Evolutionary conservation across 2,888 invertebrate genomes (phyloP), one percentile per base, ranked within the genome.

Genomic region (Camptogramma bilineatum): DNA sequence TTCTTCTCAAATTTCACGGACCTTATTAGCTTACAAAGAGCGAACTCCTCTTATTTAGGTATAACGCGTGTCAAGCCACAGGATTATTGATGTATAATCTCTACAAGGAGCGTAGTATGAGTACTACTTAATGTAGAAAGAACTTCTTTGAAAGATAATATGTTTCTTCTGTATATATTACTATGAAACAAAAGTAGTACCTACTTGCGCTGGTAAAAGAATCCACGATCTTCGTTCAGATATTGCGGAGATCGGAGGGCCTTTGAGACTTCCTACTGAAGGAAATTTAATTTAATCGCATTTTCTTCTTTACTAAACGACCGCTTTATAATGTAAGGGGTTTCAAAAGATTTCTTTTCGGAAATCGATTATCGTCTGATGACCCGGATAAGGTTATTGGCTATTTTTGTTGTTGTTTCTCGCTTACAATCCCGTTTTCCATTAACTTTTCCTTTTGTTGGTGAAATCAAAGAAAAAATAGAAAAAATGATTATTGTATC

Each of bases 251-350:
- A 87, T 87, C 84, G 85, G 74, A 77, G 75, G 81, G 80, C 83
- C 90, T 90, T 91, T 91, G 90, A 90, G 88, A 86, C 83, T 84
- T 87, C 81, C 82, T 79, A 75, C 83, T 77, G 73, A 76, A 83
- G 90, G 88, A 90, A 88, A 88, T 91, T 91, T 88, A 89, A 91
- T 90, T 91, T 90, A 88, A 90, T 90, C 88, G 86, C 82, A 85
- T 88, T 89, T 87, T 88, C 86, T 87, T 81, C 81, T 86, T 85
- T 85, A 77, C 79, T 83, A 83, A 87, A 83, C 84, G 83, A 84
- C 77, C 83, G 79, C 80, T 81, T 82, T 80, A 77, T 76, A 76
- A 79, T 80, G 83, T 82, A 83, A 77, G 73, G 72, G 81, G 79
- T 82, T 78, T 77, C 68, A 66, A 76, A 69, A 68, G 74, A 73